Conservation (phyloP, 2,888 invertebrate genomes). For the Stenolophus ochropezus region DNA sequence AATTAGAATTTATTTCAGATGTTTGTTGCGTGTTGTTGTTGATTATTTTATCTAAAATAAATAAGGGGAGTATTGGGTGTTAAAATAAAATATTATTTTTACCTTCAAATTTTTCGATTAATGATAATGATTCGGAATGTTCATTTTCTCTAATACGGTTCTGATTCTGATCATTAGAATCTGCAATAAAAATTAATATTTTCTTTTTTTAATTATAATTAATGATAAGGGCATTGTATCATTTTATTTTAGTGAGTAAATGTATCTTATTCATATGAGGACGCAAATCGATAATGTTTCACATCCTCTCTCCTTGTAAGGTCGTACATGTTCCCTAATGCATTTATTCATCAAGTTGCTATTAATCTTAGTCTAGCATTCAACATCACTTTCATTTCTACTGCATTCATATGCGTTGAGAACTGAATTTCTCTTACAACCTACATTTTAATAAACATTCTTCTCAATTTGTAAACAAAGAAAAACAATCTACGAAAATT, state of each 20-base stretch:
- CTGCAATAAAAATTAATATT: background rate
- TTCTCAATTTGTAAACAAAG: background rate
- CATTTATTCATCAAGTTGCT: slow-evolving; percentile 15
- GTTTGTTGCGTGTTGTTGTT: background rate
- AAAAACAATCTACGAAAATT: background rate
- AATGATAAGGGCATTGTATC: too few relatives aligned
- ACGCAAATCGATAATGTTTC: background rate
- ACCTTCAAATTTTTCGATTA: background rate
- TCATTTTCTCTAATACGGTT: background rate
- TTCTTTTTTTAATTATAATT: too few relatives aligned
- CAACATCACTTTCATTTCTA: background rate
- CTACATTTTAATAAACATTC: background rate
- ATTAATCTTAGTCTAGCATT: slow-evolving; percentile 24
- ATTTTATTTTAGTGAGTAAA: too few relatives aligned
- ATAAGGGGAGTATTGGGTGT: background rate
- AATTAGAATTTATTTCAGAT: background rate
- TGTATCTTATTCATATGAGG: slow-evolving; percentile 23
- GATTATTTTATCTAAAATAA: slow-evolving; percentile 20
- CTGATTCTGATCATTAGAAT: background rate
- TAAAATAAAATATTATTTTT: background rate
- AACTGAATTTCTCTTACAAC: background rate
- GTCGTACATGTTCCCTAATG: background rate
- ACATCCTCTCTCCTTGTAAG: background rate
- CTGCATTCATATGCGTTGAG: background rate
- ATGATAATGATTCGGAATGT: slow-evolving; percentile 3